phyloP scores from a whole-genome alignment of 2,888 invertebrate species.

The Agriotes lineatus region DNA sequence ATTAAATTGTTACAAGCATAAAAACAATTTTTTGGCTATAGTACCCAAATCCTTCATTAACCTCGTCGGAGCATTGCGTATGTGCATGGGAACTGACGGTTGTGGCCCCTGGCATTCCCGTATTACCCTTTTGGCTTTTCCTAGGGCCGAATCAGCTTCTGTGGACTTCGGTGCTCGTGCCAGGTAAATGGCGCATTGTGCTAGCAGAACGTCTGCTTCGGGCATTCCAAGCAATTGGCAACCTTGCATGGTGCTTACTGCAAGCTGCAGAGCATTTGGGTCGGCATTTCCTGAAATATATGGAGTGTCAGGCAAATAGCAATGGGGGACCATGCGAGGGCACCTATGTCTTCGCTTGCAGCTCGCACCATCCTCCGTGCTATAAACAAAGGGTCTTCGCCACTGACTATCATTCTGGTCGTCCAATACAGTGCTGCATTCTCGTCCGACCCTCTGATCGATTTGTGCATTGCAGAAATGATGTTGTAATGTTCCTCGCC shows the following conservation, averaged over 20 bases:
- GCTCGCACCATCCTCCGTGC: conserved; percentile 80
- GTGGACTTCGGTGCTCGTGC: conserved; percentile 82
- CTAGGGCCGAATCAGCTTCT: conserved; percentile 70
- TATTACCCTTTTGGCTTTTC: conserved; percentile 72
- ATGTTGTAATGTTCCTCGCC: conserved; percentile 89
- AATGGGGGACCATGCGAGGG: conserved; percentile 32
- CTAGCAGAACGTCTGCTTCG: conserved; percentile 82
- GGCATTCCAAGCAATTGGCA: conserved; percentile 87
- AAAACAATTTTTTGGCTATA: neutral
- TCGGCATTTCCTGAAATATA: conserved; percentile 73
- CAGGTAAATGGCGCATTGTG: conserved; percentile 82
- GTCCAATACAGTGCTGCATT: conserved; percentile 88
- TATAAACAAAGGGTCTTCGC: conserved; percentile 84
- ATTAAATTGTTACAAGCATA: neutral
- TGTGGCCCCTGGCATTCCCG: conserved; percentile 75
- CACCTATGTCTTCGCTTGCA: conserved; percentile 85
- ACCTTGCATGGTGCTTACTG: conserved; percentile 82
- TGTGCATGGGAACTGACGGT: conserved; percentile 81
- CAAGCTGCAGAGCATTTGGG: conserved; percentile 74
- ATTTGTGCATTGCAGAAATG: conserved; percentile 86
- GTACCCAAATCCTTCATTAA: conserved; percentile 81
- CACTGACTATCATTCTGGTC: conserved; percentile 81
- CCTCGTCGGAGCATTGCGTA: conserved; percentile 84
- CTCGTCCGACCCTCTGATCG: conserved; percentile 83
- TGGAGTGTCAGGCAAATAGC: neutral